Evolutionary conservation across 1,140 invertebrate species (phyloP).

Genomic region (Brachionus koreanus): DNA sequence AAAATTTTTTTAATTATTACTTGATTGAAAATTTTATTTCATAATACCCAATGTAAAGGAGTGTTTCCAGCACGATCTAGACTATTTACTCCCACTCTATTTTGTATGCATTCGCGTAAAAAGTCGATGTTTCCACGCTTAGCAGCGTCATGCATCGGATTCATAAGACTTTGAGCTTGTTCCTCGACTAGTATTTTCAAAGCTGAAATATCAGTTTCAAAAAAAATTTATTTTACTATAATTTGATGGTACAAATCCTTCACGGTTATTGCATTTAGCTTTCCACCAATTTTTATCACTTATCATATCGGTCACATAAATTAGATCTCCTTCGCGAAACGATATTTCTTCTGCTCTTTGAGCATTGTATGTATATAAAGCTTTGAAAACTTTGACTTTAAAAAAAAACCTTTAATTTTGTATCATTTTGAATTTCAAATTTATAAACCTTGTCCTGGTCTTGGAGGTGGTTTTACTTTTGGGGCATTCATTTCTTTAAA

Average conservation of each 20-base stretch:
- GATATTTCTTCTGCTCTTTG: neutral
- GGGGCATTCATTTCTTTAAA: neutral
- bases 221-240: conserved; percentile 17
- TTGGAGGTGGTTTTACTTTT: neutral
- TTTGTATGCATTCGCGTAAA: conserved; percentile 6
- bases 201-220: neutral
- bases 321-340: conserved; percentile 8
- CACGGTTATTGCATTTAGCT: conserved; percentile 6
- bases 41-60: conserved; percentile 62
- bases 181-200: conserved; percentile 12
- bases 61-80: conserved; percentile 63
- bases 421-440: neutral
- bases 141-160: conserved; percentile 32
- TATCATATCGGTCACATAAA: conserved; percentile 29
- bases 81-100: conserved; percentile 18
- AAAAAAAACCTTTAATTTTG: neutral
- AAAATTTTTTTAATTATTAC: neutral
- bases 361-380: neutral
- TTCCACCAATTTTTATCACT: conserved; percentile 37
- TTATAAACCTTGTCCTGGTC: conserved; percentile 6
- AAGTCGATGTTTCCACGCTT: conserved; percentile 34
- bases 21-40: neutral
- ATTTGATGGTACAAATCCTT: conserved; percentile 9
- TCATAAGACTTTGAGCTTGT: neutral
- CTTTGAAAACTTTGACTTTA: conserved; percentile 15